These are phyloP conservation scores for Tragelaphus scriptus DNA, from an alignment of 2,113 vertebrate species.

Conservation along the genomic window DNA sequence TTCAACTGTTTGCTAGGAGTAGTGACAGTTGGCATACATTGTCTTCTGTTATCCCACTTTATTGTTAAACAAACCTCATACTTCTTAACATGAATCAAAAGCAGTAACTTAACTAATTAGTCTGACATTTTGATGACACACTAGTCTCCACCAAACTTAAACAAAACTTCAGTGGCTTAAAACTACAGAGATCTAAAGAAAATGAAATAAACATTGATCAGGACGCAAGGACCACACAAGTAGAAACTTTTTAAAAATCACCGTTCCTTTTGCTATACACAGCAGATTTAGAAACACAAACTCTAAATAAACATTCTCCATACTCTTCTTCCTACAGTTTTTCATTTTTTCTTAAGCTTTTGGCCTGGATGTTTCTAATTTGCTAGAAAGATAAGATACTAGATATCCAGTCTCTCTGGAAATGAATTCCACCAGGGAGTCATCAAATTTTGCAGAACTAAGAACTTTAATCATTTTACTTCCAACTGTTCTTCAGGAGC, in stretches of 20 bases:
- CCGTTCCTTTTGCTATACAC: not conserved
- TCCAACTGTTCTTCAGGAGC: not conserved
- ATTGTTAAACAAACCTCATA: not conserved
- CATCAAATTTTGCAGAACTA: conserved; percentile 3
- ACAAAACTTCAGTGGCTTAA: not conserved
- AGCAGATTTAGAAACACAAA: not conserved
- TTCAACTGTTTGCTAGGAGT: not conserved
- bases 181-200: not conserved
- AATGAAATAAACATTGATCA: not conserved
- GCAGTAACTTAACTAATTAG: not conserved
- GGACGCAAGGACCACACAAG: not conserved
- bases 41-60: not conserved
- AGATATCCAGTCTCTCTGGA: not conserved
- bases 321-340: not conserved
- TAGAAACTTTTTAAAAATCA: not conserved
- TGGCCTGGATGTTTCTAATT: not conserved
- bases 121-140: not conserved
- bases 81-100: not conserved
- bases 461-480: conserved; percentile 37
- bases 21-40: not conserved
- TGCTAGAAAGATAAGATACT: not conserved
- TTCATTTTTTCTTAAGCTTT: conserved; percentile 36
- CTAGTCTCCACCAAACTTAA: not conserved
- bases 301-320: not conserved
- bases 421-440: conserved; percentile 18